A percentile compares a stretch with the other conserved stretches of the same genome.
Conservation (phyloP, 2,888 invertebrate genomes). For the Petrolisthes cinctipes region DNA sequence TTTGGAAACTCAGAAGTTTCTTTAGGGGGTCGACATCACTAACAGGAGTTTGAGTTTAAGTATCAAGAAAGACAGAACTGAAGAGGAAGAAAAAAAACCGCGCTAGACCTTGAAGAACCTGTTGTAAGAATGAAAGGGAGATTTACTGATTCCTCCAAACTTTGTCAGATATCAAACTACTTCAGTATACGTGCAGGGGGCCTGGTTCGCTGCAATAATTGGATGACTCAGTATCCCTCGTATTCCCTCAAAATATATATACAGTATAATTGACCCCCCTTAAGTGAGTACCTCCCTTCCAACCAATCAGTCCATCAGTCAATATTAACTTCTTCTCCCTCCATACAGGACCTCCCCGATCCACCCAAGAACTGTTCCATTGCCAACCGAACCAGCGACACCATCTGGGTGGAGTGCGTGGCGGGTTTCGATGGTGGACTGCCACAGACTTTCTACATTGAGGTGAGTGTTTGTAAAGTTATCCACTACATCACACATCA, state of each 20-base stretch:
- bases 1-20: background rate
- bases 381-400: constrained; percentile 62
- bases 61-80: background rate
- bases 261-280: too few relatives aligned
- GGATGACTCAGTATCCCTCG: too few relatives aligned
- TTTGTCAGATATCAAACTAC: too few relatives aligned
- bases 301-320: too few relatives aligned
- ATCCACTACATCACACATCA: background rate
- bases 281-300: too few relatives aligned
- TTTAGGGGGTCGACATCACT: background rate
- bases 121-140: too few relatives aligned
- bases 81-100: background rate
- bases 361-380: constrained; percentile 64
- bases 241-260: too few relatives aligned
- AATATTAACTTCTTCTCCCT: background rate
- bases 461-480: constrained; percentile 33
- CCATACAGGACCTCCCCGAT: constrained; percentile 59
- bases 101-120: background rate
- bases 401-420: constrained; percentile 59
- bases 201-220: too few relatives aligned
- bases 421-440: constrained; percentile 63
- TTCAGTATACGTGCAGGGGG: too few relatives aligned
- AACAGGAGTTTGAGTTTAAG: background rate
- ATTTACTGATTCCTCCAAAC: too few relatives aligned
- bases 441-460: constrained; percentile 62